Evolutionary conservation across 2,113 vertebrate species (phyloP).

Genomic region (Aramus guarauna): DNA sequence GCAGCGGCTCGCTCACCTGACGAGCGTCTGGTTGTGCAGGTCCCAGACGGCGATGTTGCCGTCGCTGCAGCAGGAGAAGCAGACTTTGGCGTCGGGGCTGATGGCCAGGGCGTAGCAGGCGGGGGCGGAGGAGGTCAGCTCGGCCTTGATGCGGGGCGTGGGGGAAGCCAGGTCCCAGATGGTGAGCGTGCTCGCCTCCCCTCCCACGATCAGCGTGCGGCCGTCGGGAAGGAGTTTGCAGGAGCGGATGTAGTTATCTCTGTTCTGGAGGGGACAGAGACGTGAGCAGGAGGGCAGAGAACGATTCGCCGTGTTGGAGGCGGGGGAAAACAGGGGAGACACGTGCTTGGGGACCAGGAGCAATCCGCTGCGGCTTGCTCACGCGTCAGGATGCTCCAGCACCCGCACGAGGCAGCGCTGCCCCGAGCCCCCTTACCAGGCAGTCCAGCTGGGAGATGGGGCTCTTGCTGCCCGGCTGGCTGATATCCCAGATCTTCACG

Average conservation of each 20-base stretch:
- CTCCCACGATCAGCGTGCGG: conserved; percentile 94
- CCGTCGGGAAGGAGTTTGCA: conserved; percentile 96
- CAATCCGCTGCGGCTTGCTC: fast-evolving
- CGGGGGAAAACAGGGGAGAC: fast-evolving
- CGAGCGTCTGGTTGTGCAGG: conserved; percentile 96
- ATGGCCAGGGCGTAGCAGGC: conserved; percentile 97
- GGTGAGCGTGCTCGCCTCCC: conserved; percentile 93
- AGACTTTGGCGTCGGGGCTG: conserved; percentile 97
- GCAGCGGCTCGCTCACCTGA: conserved; percentile 76
- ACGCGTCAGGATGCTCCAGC: neutral
- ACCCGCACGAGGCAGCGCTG: fast-evolving
- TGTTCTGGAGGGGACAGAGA: conserved; percentile 77
- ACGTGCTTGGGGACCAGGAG: fast-evolving
- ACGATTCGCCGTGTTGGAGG: fast-evolving
- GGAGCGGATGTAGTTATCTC: conserved; percentile 98
- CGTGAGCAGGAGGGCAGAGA: fast-evolving
- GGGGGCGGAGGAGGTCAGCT: conserved; percentile 92
- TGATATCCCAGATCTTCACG: conserved; percentile 98
- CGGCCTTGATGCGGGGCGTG: conserved; percentile 94
- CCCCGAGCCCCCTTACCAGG: conserved; percentile 74
- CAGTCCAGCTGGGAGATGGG: conserved; percentile 97
- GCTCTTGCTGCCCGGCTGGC: conserved; percentile 96
- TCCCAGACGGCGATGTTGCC: conserved; percentile 98
- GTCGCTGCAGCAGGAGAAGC: conserved; percentile 97
- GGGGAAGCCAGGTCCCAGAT: conserved; percentile 97